Evolutionary conservation across 2,113 vertebrate genomes (phyloP).

Genomic region (Pseudorectes ferrugineus): DNA sequence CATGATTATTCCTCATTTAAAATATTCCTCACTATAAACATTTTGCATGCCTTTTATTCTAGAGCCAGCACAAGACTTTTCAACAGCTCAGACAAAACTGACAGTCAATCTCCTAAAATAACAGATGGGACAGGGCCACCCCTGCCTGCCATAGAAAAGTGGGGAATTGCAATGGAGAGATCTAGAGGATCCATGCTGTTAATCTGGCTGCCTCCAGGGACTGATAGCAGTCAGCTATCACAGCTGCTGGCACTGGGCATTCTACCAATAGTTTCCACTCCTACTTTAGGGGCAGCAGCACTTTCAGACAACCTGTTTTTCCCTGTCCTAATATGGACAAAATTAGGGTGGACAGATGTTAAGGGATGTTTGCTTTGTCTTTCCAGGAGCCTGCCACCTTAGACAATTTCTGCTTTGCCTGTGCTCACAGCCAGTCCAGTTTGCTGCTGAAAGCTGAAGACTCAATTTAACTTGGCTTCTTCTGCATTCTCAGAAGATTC

Average conservation of each 20-base stretch:
- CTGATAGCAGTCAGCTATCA: conserved; percentile 18
- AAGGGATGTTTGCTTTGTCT: background rate
- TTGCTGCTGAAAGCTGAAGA: background rate
- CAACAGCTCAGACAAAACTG: background rate
- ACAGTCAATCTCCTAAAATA: background rate
- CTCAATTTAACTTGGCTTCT: background rate
- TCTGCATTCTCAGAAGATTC: background rate
- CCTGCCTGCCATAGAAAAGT: background rate
- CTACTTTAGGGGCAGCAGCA: conserved; percentile 9
- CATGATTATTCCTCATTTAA: background rate
- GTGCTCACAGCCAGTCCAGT: background rate
- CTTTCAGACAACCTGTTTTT: conserved; percentile 32
- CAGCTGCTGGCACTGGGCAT: conserved; percentile 53
- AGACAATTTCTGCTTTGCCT: background rate
- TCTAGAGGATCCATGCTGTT: background rate
- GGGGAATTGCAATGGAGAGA: background rate
- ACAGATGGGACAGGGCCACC: background rate
- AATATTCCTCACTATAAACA: background rate
- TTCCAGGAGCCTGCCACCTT: background rate
- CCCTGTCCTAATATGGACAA: conserved; percentile 26
- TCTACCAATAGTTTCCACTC: conserved; percentile 53
- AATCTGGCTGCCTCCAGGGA: conserved; percentile 35
- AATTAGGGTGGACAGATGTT: background rate
- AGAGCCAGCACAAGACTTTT: background rate
- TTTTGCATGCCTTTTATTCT: background rate